These are phyloP conservation scores for Rhinolophus sinicus DNA, from an alignment of 2,113 vertebrate genomes.

Conservation along the genomic window DNA sequence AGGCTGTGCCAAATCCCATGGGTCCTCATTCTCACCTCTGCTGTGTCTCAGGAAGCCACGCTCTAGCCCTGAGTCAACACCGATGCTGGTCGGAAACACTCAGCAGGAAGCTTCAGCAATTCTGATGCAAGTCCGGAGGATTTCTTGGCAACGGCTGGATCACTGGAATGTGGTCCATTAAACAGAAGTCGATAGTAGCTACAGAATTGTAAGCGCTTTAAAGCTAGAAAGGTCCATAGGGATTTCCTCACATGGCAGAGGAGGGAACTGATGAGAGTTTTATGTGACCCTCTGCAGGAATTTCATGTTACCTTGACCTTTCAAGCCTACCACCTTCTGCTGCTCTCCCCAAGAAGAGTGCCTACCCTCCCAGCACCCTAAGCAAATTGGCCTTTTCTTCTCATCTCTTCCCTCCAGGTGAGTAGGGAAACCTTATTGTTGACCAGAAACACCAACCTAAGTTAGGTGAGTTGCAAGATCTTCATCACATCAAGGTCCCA, in stretches of 20 bases:
- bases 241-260: background rate
- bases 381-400: background rate
- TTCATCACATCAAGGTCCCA: background rate
- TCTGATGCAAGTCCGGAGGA: background rate
- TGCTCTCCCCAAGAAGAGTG: background rate
- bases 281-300: background rate
- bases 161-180: background rate
- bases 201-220: background rate
- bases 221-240: background rate
- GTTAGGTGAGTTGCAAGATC: background rate
- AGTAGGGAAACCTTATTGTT: background rate
- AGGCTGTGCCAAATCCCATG: background rate
- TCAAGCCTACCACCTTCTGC: background rate
- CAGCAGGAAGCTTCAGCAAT: conserved; percentile 3
- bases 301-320: background rate
- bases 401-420: background rate
- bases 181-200: background rate
- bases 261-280: background rate
- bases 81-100: background rate
- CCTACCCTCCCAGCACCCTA: background rate
- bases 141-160: conserved; percentile 36
- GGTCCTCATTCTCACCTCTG: conserved; percentile 38
- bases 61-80: background rate
- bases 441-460: background rate
- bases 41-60: conserved; percentile 6